Percentiles rank a stretch among this genome's conserved stretches.
phyloP scores from a whole-genome alignment of 2,888 invertebrate species.

The Pristionchus maxplancki region DNA sequence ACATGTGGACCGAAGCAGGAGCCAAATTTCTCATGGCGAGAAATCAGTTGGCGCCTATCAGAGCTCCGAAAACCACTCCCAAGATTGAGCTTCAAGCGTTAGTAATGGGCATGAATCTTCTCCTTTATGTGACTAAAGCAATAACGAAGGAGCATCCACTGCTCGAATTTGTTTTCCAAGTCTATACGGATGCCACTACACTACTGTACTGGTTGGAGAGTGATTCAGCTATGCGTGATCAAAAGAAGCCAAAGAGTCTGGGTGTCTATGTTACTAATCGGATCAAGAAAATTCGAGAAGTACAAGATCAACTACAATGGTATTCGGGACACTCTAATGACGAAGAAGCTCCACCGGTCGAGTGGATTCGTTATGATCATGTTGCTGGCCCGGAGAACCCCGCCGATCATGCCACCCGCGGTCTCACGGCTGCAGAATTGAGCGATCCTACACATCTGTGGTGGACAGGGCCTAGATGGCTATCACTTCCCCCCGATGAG shows the following conservation, averaged over 20 bases:
- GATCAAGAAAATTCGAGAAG: not conserved
- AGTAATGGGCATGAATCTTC: not conserved
- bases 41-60: not conserved
- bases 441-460: not conserved
- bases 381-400: not conserved
- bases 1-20: not conserved
- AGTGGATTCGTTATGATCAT: not conserved
- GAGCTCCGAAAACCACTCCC: not conserved
- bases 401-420: slow-evolving; percentile 10
- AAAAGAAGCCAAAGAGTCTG: not conserved
- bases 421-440: not conserved
- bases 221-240: not conserved
- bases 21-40: not conserved
- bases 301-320: not conserved
- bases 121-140: not conserved
- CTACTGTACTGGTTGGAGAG: not conserved
- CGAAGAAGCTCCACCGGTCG: too few relatives aligned
- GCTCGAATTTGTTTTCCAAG: not conserved
- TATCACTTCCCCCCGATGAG: not conserved
- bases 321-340: too few relatives aligned
- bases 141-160: not conserved
- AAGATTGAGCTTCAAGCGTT: slow-evolving; percentile 17
- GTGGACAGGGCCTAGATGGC: not conserved
- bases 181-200: not conserved
- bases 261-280: not conserved